Base-by-base conservation (phyloP, 64 coral and sea anemone species). In the Montipora sp. region DNA sequence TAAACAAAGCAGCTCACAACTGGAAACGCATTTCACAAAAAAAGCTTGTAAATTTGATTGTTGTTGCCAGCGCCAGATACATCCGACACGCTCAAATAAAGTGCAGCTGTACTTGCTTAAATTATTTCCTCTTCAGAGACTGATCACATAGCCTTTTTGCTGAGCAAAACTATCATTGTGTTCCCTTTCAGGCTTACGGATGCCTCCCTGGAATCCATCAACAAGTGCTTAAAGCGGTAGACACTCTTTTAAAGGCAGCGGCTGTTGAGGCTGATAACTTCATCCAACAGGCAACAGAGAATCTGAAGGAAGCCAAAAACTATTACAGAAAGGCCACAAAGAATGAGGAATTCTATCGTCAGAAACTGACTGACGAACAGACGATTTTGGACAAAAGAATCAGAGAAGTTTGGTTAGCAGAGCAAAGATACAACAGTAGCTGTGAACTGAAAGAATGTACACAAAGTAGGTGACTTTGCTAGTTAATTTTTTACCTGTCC, bases 181-280 rank as follows among this genome's bases (percentile, higher is more conserved):
- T 91, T 55, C 19, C 5, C 76, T 69, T 36, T 8, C 13, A 99
- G 98, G 98, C 94, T 48, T 99, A 91, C n/a, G 98, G 94, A 23
- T 99, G 98, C 57, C 87, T 99, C 10, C 94, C 95, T 8, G 94
- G 92, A 1, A 92, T 99, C 47, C 91, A 96, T 5, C 22, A 88
- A 1, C 79, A 96, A 8, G 72, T 99, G 5, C 93, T 93, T 5
- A 69, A 46, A 13, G 87, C 77, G 18, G 92, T 93, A 12, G 43
- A 91, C 16, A 75, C 83, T 24, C 48, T 92, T 47, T 23, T 99
- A 0, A 87, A 79, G 8, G 75, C 79, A 36, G 98, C 94, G 1
- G 94, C 98, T n/a, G 47, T 74, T 0, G 94, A 99, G 61, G 98
- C 98, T 12, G 92, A 99, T 45, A 94, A n/a, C 3, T 99, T 94